A percentile compares a stretch with the other conserved stretches of the same genome.
These are phyloP conservation scores for Stichodactyla helianthus DNA, from an alignment of 64 coral and sea anemone genomes.

Conservation along the genomic window DNA sequence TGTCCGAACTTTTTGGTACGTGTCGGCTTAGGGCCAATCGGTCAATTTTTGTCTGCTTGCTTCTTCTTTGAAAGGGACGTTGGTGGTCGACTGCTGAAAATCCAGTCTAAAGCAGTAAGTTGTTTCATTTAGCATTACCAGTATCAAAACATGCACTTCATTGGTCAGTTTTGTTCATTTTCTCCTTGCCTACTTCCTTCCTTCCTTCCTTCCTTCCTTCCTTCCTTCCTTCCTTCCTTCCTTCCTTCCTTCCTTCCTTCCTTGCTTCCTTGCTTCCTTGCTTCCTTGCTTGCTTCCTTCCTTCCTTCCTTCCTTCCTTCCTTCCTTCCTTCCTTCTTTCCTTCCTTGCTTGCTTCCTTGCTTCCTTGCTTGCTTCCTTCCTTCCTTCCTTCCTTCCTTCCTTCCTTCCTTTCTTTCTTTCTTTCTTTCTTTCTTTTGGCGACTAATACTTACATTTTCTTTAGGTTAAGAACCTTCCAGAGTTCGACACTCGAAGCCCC, in stretches of 20 bases:
- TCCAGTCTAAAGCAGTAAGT: conserved; percentile 61
- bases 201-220: background rate
- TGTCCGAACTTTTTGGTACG: too few species aligned
- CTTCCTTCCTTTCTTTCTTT: background rate
- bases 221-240: too few species aligned
- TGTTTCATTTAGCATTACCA: too few species aligned
- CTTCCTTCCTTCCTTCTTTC: background rate
- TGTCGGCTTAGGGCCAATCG: background rate
- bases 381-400: background rate
- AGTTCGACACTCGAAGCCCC: conserved; percentile 64
- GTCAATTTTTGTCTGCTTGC: background rate
- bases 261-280: too few species aligned
- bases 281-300: background rate
- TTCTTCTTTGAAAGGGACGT: conserved; percentile 59
- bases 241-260: background rate
- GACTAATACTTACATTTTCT: background rate
- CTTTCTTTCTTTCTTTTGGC: too few species aligned
- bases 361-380: background rate
- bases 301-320: too few species aligned
- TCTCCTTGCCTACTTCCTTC: background rate
- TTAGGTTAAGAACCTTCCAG: conserved; percentile 60
- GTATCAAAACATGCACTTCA: too few species aligned
- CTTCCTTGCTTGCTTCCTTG: too few species aligned
- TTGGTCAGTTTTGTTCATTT: too few species aligned
- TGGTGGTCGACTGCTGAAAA: conserved; percentile 65